These are phyloP conservation scores for Formica selysi DNA, from an alignment of 1,140 invertebrate genomes.

Conservation along the genomic window DNA sequence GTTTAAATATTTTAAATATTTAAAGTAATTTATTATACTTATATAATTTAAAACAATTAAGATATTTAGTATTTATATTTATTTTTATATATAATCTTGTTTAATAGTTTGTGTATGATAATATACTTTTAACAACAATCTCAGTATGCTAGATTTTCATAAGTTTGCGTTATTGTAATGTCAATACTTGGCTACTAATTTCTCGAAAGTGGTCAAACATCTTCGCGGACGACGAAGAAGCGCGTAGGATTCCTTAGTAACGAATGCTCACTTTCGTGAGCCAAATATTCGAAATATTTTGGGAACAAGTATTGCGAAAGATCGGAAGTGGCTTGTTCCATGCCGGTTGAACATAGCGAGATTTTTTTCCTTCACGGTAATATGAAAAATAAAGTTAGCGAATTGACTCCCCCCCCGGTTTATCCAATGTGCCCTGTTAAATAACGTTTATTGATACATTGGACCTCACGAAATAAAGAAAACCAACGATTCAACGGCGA, in stretches of 20 bases:
- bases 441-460: slow-evolving; percentile 48
- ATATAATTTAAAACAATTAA: not conserved
- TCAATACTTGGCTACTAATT: not conserved
- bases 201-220: slow-evolving; percentile 20
- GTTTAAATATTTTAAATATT: not conserved
- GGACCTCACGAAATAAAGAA: slow-evolving; percentile 20
- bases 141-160: not conserved
- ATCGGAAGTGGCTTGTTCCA: slow-evolving; percentile 44
- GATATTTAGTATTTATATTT: not conserved
- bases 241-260: slow-evolving; percentile 37
- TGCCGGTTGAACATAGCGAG: not conserved
- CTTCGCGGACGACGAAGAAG: not conserved
- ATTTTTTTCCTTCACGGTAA: not conserved
- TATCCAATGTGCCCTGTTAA: not conserved
- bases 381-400: slow-evolving; percentile 19
- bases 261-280: slow-evolving; percentile 28
- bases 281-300: slow-evolving; percentile 63
- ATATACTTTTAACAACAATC: not conserved
- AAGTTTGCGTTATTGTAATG: not conserved
- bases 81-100: no score
- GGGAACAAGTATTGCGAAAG: slow-evolving; percentile 54
- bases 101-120: not conserved
- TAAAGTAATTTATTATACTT: not conserved
- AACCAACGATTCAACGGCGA: not conserved
- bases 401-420: not conserved